Percentiles rank a stretch among this genome's conserved stretches.
Evolutionary conservation across 2,113 vertebrate species (phyloP).

Genomic region (Oryzias melastigma): DNA sequence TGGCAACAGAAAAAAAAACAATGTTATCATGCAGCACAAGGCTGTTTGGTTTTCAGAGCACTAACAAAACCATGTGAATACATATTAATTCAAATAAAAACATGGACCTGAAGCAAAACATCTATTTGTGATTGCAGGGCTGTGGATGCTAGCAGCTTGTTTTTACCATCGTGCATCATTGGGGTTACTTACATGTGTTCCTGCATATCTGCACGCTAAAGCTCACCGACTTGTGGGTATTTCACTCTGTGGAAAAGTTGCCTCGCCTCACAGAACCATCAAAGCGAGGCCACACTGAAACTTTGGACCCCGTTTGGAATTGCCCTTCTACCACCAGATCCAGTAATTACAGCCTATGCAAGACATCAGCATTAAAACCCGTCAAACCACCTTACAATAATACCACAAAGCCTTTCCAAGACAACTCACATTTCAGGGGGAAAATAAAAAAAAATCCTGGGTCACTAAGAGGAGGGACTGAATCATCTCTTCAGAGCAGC

Average conservation of each 20-base stretch:
- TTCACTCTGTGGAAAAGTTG: conserved; percentile 54
- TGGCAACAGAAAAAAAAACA: conserved; percentile 39
- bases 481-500: conserved; percentile 48
- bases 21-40: conserved; percentile 44
- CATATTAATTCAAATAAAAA: conserved; percentile 37
- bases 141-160: conserved; percentile 40
- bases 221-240: conserved; percentile 48
- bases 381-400: conserved; percentile 72
- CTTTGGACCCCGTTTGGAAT: conserved; percentile 70
- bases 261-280: conserved; percentile 50
- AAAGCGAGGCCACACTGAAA: conserved; percentile 71
- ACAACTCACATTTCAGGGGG: conserved; percentile 66
- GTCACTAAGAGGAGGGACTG: conserved; percentile 66
- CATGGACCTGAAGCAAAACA: background rate
- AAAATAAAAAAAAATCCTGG: conserved; percentile 72
- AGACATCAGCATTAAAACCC: conserved; percentile 78
- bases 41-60: conserved; percentile 40
- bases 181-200: conserved; percentile 42
- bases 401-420: conserved; percentile 72
- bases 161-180: conserved; percentile 61
- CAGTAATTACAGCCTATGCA: conserved; percentile 78
- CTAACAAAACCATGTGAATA: conserved; percentile 46
- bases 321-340: conserved; percentile 68
- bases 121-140: background rate
- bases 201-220: conserved; percentile 37